Base-by-base conservation (phyloP, 2,888 invertebrate genomes). In the Drosophila differens region DNA sequence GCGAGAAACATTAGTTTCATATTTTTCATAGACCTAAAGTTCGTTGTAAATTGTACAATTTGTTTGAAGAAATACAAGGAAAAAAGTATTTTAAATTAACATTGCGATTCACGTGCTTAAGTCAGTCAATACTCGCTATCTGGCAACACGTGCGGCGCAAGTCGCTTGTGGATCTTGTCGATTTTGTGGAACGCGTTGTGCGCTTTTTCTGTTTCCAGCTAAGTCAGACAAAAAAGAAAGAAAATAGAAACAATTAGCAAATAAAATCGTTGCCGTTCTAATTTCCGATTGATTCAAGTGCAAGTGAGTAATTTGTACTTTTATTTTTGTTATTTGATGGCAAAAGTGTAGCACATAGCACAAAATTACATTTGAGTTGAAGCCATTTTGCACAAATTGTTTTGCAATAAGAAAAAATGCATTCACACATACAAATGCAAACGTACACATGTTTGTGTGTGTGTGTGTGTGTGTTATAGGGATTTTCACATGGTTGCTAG, bases 131-230 rank as follows among this genome's bases (percentile, higher is more conserved):
- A 39, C 16, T n/a, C 6, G 14, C 16, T 7, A 1, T 33, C 14
- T 76, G 77, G 52, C 74, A 70, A 35, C 35, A 37, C 71, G 32
- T 16, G 32, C 70, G 19, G 16, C 22, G n/a, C 10, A 32, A 39
- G 35, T 30, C 39, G n/a, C 7, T 28, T 54, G 71, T 70, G 53
- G 70, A 58, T 37, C 70, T 30, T 55, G 30, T 44, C 16, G 19
- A 25, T 25, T 5, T 51, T 58, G 58, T 44, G 37, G 52, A 53
- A 70, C 37, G 33, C 16, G 33, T 53, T 12, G 70, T 39, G 37
- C 39, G 53, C 32, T 70, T 33, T 52, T 19, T 12, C 16, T 19
- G 32, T 14, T 32, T 19, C 22, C 37, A 47, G n/a, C 7, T 25
- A 7, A 37, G 25, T 12, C 30, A 12, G 30, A 6, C n/a, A 49